phyloP scores from a whole-genome alignment of 53 echinoderm and acorn worm species.

The Echinometra lucunter region DNA sequence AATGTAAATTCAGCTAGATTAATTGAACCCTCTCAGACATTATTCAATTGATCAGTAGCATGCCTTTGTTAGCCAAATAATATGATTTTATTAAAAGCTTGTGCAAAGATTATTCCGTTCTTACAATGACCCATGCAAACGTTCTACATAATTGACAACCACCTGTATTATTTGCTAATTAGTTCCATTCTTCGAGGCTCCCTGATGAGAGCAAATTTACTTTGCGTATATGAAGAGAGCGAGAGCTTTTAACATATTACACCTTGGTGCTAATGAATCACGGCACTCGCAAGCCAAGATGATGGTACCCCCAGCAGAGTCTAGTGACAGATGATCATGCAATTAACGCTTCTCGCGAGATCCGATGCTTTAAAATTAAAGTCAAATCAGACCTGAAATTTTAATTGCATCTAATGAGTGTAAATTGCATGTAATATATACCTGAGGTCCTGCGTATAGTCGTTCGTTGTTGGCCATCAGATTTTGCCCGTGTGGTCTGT shows the following conservation, averaged over 20 bases:
- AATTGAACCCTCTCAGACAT: neutral
- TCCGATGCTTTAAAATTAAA: slow-evolving; percentile 28
- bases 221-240: neutral
- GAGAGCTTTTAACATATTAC: slow-evolving; percentile 52
- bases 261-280: slow-evolving; percentile 61
- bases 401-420: slow-evolving; percentile 56
- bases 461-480: neutral
- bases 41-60: slow-evolving; percentile 10
- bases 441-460: slow-evolving; percentile 15
- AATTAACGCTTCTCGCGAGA: slow-evolving; percentile 50
- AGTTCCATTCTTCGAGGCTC: slow-evolving; percentile 22
- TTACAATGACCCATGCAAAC: neutral
- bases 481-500: neutral
- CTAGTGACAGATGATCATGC: slow-evolving; percentile 45
- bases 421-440: slow-evolving; percentile 55
- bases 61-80: slow-evolving; percentile 24
- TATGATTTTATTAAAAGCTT: slow-evolving; percentile 42
- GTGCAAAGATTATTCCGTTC: slow-evolving; percentile 41
- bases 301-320: slow-evolving; percentile 55
- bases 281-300: neutral
- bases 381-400: slow-evolving; percentile 44
- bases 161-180: slow-evolving; percentile 48
- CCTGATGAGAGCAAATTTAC: slow-evolving; percentile 44
- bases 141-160: slow-evolving; percentile 8
- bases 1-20: neutral